phyloP scores from a whole-genome alignment of 2,888 invertebrate genomes.

The Yponomeuta plumbellus region DNA sequence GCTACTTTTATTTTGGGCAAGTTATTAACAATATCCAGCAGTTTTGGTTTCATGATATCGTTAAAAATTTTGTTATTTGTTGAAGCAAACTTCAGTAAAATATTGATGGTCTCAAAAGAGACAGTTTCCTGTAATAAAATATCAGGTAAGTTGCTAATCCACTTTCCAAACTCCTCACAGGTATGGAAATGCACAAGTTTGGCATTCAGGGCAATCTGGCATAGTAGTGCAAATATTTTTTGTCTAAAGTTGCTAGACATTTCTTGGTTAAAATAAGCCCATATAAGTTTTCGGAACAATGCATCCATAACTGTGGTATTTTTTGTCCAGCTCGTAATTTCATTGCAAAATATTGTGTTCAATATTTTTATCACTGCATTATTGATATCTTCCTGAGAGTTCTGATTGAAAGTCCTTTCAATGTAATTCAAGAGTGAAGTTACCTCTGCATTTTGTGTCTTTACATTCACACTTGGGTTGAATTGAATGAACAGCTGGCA shows the following conservation, averaged over 20 bases:
- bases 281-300: slow-evolving; percentile 56
- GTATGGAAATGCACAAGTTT: slow-evolving; percentile 54
- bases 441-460: slow-evolving; percentile 51
- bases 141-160: slow-evolving; percentile 75
- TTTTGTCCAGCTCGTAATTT: slow-evolving; percentile 57
- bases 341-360: slow-evolving; percentile 48
- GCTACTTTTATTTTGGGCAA: slow-evolving; percentile 52
- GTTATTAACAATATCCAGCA: slow-evolving; percentile 62
- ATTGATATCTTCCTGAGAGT: slow-evolving; percentile 39
- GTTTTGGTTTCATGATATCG: slow-evolving; percentile 54
- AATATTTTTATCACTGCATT: slow-evolving; percentile 48
- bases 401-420: slow-evolving; percentile 60
- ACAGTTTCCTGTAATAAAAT: slow-evolving; percentile 71
- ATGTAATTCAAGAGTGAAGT: slow-evolving; percentile 65
- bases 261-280: slow-evolving; percentile 49
- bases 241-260: slow-evolving; percentile 46
- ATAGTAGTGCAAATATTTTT: slow-evolving; percentile 58
- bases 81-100: slow-evolving; percentile 76
- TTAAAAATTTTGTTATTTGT: slow-evolving; percentile 72
- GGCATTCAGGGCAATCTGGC: slow-evolving; percentile 61
- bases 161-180: slow-evolving; percentile 58
- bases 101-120: slow-evolving; percentile 69
- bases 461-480: slow-evolving; percentile 54
- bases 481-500: slow-evolving; percentile 67
- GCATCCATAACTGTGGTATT: slow-evolving; percentile 44